These are phyloP conservation scores for Metellina segmentata DNA, from an alignment of 2,888 invertebrate species.

Conservation along the genomic window DNA sequence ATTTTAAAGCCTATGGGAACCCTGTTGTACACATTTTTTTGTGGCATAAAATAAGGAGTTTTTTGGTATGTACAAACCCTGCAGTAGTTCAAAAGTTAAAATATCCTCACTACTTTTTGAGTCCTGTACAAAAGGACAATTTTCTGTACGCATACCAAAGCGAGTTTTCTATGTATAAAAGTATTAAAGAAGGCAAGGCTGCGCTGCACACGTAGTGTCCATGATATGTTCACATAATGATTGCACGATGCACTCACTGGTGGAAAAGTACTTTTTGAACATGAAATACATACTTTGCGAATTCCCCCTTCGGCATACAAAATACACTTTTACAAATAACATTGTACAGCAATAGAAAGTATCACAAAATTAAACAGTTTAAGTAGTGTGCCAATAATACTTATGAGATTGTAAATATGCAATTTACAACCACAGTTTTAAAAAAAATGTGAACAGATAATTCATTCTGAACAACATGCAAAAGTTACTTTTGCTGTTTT, in stretches of 20 bases:
- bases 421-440: background rate
- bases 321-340: background rate
- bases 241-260: slow-evolving; percentile 15
- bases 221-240: slow-evolving; percentile 48
- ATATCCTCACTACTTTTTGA: background rate
- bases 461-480: no score
- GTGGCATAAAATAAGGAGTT: no score
- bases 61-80: background rate
- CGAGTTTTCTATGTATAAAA: slow-evolving; percentile 5
- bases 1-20: no score
- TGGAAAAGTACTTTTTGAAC: background rate
- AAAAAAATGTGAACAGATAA: no score
- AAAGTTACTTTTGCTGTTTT: no score
- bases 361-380: background rate
- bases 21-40: no score
- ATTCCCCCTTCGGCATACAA: background rate
- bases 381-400: background rate
- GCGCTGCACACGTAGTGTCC: background rate
- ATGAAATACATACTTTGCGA: background rate
- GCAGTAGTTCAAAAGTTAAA: background rate
- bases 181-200: slow-evolving; percentile 13
- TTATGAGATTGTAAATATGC: background rate
- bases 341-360: background rate
- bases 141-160: background rate
- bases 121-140: background rate